phyloP scores from a whole-genome alignment of 2,888 invertebrate genomes.

The Melieria omissa region DNA sequence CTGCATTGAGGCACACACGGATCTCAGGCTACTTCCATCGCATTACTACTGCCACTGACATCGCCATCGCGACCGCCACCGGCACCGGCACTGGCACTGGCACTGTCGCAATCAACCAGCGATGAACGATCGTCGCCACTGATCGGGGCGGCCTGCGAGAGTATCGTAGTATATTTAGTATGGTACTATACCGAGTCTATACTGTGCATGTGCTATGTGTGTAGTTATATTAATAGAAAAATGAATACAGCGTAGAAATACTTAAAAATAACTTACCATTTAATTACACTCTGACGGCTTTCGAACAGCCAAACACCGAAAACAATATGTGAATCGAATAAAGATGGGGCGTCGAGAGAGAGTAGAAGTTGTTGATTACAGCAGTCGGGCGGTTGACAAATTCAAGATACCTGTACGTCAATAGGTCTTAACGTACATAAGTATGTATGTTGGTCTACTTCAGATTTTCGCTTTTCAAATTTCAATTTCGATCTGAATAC shows the following conservation, averaged over 20 bases:
- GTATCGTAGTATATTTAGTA: constrained; percentile 38
- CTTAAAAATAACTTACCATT: constrained; percentile 45
- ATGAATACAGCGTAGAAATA: constrained; percentile 33
- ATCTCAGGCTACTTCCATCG: no score
- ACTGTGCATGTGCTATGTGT: constrained; percentile 24
- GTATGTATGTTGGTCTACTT: background rate
- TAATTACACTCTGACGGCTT: constrained; percentile 35
- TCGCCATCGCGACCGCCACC: background rate
- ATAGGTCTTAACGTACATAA: constrained; percentile 9
- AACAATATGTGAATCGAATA: constrained; percentile 19
- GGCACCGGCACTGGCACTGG: background rate
- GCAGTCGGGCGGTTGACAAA: no score
- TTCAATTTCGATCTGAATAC: no score
- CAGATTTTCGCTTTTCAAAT: no score
- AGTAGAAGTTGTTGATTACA: background rate
- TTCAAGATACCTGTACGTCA: background rate
- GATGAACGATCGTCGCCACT: constrained; percentile 10
- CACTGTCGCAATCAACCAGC: constrained; percentile 12
- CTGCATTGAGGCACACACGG: no score
- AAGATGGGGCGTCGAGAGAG: background rate
- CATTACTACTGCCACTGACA: background rate
- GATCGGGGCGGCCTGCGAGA: constrained; percentile 27
- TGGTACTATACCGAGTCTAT: constrained; percentile 3
- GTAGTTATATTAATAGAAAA: constrained; percentile 45
- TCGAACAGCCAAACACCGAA: constrained; percentile 19